A percentile compares a stretch with the other conserved stretches of the same genome.
Conservation (phyloP, 2,888 invertebrate species). For the Stictocephala bisonia region DNA sequence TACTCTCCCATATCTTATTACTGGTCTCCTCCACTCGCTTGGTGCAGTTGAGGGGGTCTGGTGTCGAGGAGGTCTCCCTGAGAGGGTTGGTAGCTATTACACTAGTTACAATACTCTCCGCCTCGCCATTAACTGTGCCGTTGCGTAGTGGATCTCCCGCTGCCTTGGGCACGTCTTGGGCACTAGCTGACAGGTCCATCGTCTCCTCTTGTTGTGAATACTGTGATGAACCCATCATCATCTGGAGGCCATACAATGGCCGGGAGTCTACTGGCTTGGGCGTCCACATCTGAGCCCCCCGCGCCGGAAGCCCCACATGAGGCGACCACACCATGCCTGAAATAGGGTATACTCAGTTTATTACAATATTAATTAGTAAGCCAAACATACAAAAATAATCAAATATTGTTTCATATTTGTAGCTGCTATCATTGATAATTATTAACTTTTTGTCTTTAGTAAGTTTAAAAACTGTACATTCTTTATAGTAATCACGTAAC, state of each 20-base stretch:
- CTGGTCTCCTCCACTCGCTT: background rate
- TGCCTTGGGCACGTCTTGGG: constrained; percentile 50
- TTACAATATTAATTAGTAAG: too few species aligned
- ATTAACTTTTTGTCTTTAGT: too few species aligned
- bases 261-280: constrained; percentile 57
- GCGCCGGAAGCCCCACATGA: constrained; percentile 28
- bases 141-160: constrained; percentile 45
- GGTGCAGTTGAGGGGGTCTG: too few species aligned
- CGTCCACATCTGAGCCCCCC: constrained; percentile 24
- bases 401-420: too few species aligned
- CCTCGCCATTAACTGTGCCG: constrained; percentile 26
- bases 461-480: too few species aligned
- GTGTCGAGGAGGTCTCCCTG: constrained; percentile 28
- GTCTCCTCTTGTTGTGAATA: constrained; percentile 47
- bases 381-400: background rate
- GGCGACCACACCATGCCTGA: constrained; percentile 22
- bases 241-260: constrained; percentile 63
- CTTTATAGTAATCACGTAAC: too few species aligned
- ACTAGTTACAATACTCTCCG: constrained; percentile 50
- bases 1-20: background rate
- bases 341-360: background rate
- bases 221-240: constrained; percentile 64
- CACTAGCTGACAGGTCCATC: constrained; percentile 51
- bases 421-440: too few species aligned
- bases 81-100: constrained; percentile 58